phyloP scores from a whole-genome alignment of 2,113 vertebrate genomes.

The Ascaphus truei region DNA sequence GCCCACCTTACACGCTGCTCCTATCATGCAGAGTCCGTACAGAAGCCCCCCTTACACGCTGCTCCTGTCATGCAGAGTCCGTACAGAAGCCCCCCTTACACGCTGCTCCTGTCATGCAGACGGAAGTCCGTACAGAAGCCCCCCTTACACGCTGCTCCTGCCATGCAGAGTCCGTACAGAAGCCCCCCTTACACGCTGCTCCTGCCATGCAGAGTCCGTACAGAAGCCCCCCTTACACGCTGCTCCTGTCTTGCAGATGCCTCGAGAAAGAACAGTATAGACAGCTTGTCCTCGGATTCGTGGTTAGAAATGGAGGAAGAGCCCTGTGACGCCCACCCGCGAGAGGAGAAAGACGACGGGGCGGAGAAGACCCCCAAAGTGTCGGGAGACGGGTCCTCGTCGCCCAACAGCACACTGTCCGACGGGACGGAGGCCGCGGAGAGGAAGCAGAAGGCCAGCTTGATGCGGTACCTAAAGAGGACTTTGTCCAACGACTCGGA shows the following conservation, averaged over 20 bases:
- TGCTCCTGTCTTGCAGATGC: conserved; percentile 60
- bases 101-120: no score
- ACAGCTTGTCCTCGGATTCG: conserved; percentile 82
- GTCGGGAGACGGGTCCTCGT: conserved; percentile 60
- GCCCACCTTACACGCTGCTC: no score
- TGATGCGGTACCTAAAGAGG: conserved; percentile 67
- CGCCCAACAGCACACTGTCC: conserved; percentile 58
- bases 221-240: no score
- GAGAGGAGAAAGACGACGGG: conserved; percentile 64
- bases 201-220: no score
- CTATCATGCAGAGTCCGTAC: no score
- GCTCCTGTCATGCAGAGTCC: no score
- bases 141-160: no score
- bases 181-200: no score
- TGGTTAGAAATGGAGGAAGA: conserved; percentile 88
- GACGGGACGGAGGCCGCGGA: conserved; percentile 62
- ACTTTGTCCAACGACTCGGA: conserved; percentile 79
- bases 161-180: no score
- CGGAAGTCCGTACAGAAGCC: no score
- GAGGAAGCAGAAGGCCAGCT: conserved; percentile 60
- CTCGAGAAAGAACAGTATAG: conserved; percentile 74
- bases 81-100: no score
- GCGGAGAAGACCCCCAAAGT: conserved; percentile 49
- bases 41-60: no score
- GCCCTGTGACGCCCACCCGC: conserved; percentile 70